A percentile compares a stretch with the other conserved stretches of the same genome.
Evolutionary conservation across 2,113 vertebrate genomes (phyloP).

Genomic region (Oophaga pumilio): DNA sequence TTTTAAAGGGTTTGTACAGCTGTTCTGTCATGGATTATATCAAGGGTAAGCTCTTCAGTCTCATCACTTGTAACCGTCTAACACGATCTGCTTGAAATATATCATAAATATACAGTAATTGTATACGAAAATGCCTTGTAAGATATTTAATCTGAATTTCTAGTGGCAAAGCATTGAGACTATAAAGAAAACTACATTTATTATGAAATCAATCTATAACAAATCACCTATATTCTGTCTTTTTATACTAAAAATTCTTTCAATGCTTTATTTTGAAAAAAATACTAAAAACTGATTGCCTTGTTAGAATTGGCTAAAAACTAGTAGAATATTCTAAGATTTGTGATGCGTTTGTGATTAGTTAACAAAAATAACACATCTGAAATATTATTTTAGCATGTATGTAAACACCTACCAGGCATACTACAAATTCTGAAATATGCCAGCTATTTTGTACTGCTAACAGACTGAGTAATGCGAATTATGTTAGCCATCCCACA

Average conservation of each 20-base stretch:
- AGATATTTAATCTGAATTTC: background rate
- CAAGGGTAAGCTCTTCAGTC: too few species aligned
- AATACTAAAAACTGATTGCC: background rate
- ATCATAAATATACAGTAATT: background rate
- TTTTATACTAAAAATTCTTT: background rate
- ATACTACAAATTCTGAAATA: conserved; percentile 39
- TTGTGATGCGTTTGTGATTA: conserved; percentile 9
- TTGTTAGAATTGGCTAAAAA: background rate
- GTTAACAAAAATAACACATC: conserved; percentile 35
- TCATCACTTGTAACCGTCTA: too few species aligned
- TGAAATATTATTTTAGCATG: conserved; percentile 25
- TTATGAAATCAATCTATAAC: too few species aligned
- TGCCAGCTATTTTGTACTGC: conserved; percentile 43
- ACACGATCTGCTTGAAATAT: too few species aligned
- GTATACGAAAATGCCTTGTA: background rate
- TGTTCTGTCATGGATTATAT: too few species aligned
- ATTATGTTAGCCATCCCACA: conserved; percentile 12
- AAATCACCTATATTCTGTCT: too few species aligned
- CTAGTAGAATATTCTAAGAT: background rate
- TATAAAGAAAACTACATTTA: background rate
- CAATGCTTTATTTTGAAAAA: background rate
- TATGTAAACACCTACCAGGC: conserved; percentile 33
- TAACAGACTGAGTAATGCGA: conserved; percentile 47
- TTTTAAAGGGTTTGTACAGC: too few species aligned
- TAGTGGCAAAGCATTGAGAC: background rate